These are phyloP conservation scores for Calephelis nemesis DNA, from an alignment of 1,140 invertebrate species.

Conservation along the genomic window DNA sequence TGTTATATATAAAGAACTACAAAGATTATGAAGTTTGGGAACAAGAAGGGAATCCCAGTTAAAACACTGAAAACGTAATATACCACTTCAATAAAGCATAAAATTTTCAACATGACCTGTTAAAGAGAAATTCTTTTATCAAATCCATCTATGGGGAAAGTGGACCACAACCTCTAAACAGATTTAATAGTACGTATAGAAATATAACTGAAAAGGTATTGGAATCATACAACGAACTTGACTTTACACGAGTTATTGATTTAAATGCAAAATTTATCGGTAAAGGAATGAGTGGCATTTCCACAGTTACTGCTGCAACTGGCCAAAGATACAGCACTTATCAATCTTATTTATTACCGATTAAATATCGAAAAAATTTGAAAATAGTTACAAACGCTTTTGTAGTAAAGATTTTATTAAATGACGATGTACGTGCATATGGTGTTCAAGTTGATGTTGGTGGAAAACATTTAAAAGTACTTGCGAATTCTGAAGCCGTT, in stretches of 20 bases:
- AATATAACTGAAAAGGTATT: no score
- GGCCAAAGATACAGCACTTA: no score
- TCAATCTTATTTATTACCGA: no score
- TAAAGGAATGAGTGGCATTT: slow-evolving; percentile 41
- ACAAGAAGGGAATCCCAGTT: slow-evolving; percentile 70
- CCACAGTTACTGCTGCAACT: slow-evolving; percentile 75
- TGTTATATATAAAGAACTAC: not conserved
- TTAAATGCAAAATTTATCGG: slow-evolving; percentile 35
- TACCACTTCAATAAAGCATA: slow-evolving; percentile 44
- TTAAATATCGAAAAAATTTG: no score
- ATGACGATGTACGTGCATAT: slow-evolving; percentile 80
- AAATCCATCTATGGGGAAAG: slow-evolving; percentile 38
- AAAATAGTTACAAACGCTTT: no score
- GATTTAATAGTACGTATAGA: no score
- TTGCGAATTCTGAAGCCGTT: slow-evolving; percentile 36
- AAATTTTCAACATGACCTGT: slow-evolving; percentile 40
- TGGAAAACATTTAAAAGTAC: slow-evolving; percentile 63
- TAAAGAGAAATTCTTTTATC: slow-evolving; percentile 33
- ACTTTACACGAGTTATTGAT: slow-evolving; percentile 44
- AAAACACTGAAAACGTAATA: slow-evolving; percentile 59
- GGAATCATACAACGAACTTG: slow-evolving; percentile 47
- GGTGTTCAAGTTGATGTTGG: slow-evolving; percentile 83
- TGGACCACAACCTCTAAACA: slow-evolving; percentile 39
- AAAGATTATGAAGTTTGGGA: slow-evolving; percentile 83
- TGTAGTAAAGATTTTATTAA: slow-evolving; percentile 66